A percentile compares a stretch with the other conserved stretches of the same genome.
Conservation (phyloP, 2,888 invertebrate genomes). For the Zele albiditarsus region DNA sequence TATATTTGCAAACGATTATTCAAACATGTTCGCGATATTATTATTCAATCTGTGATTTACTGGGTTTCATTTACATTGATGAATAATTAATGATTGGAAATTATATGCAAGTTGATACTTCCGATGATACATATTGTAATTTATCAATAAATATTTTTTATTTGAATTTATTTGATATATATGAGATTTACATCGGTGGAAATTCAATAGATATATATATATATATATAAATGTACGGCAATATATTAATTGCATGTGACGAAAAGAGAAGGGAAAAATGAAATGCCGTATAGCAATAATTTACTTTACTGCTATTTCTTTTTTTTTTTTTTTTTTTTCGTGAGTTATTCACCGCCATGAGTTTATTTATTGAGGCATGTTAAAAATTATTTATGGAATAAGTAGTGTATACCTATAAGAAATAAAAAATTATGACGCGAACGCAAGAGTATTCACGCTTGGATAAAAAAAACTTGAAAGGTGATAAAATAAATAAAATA, state of each 20-base stretch:
- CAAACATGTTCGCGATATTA: not conserved
- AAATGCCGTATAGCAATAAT: not conserved
- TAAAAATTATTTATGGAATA: constrained; percentile 4
- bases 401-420: not conserved
- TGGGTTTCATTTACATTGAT: constrained; percentile 13
- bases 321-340: not conserved
- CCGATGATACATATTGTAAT: not conserved
- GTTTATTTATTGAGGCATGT: not conserved
- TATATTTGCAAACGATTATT: not conserved
- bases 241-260: not conserved
- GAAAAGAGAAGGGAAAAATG: constrained; percentile 1
- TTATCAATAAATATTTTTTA: not conserved
- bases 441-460: not conserved
- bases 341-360: not conserved
- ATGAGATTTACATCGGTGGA: not conserved
- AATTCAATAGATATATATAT: not conserved
- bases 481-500: constrained; percentile 5
- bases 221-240: not conserved
- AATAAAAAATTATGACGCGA: not conserved
- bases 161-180: not conserved
- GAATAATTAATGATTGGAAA: constrained; percentile 18
- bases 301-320: not conserved
- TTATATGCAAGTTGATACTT: not conserved
- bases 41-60: not conserved
- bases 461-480: constrained; percentile 4